Evolutionary conservation across 1,140 invertebrate genomes (phyloP).

Genomic region (Drosophila oshimai): DNA sequence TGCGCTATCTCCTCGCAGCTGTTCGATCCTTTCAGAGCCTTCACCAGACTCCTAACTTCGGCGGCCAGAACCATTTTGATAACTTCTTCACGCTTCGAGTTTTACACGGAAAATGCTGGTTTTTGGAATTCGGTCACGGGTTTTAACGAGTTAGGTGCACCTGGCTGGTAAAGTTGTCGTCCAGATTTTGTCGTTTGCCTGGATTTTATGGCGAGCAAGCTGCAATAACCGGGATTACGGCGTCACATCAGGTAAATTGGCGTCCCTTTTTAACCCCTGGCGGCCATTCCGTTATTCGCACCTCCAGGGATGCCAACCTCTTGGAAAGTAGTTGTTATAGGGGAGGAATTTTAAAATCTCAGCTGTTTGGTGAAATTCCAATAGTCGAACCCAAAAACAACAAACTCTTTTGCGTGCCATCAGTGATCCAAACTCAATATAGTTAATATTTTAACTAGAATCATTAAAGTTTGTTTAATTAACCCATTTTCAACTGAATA

Average conservation of each 20-base stretch:
- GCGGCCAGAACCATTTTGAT: constrained; percentile 41
- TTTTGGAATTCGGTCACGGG: background rate
- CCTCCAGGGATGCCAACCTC: constrained; percentile 7
- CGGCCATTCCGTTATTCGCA: background rate
- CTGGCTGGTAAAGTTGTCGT: constrained; percentile 12
- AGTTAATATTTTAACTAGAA: too few relatives aligned
- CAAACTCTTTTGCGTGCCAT: too few relatives aligned
- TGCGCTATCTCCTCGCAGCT: constrained; percentile 50
- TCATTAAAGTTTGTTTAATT: too few relatives aligned
- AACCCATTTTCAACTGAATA: too few relatives aligned
- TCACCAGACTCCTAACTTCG: constrained; percentile 26
- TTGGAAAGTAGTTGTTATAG: background rate
- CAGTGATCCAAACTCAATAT: too few relatives aligned
- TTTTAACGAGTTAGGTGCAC: constrained; percentile 10
- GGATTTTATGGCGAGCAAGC: constrained; percentile 26
- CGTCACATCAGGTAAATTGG: constrained; percentile 26
- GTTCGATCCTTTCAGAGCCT: constrained; percentile 21
- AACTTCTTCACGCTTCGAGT: background rate
- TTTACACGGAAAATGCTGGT: background rate
- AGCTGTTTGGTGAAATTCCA: background rate
- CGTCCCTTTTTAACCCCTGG: constrained; percentile 4
- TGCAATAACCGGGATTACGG: constrained; percentile 24
- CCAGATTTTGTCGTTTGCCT: constrained; percentile 4
- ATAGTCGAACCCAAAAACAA: background rate
- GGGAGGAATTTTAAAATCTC: constrained; percentile 3